Conservation (phyloP, 2,113 vertebrate genomes). For the pig (Sus scrofa) region T2T-Sscrofa CM000812.6:131819001-131819500, state of each 20-base stretch:
- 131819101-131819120: constrained; percentile 60
- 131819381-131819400: constrained; percentile 29
- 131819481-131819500: constrained; percentile 96
- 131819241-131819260: neutral
- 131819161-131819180: constrained; percentile 50
- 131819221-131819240: neutral
- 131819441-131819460: constrained; percentile 33
- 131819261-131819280: constrained; percentile 26
- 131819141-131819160: constrained; percentile 64
- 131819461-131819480: constrained; percentile 93
- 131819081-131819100: constrained; percentile 53
- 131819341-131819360: constrained; percentile 14
- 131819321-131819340: constrained; percentile 6
- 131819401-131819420: neutral
- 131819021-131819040: neutral
- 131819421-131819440: neutral
- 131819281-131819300: constrained; percentile 4
- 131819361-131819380: neutral
- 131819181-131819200: constrained; percentile 44
- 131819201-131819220: constrained; percentile 43
- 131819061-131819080: constrained; percentile 47
- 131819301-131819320: neutral
- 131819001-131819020: constrained; percentile 47
- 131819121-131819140: constrained; percentile 56
- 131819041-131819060: constrained; percentile 9